Evolutionary conservation across 2,888 invertebrate genomes (phyloP), one percentile per base, ranked within the genome.

Genomic region (Agrotis exclamationis): DNA sequence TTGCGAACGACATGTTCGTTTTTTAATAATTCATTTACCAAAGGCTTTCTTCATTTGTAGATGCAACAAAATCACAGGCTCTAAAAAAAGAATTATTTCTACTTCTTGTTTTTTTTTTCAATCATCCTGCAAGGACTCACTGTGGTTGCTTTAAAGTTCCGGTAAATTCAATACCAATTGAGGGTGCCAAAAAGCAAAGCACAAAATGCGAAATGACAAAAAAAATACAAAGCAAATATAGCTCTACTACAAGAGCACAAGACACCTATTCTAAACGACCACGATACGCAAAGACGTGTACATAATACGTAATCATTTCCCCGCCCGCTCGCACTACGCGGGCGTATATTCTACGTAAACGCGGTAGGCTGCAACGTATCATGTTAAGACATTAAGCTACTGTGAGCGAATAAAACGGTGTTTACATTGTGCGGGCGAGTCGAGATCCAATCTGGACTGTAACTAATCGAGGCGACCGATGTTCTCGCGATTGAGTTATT

Each of bases 401-500:
- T 75, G 85, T 74, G 69, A 83, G 83, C 83, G 76, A 83, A 86
- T 89, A 90, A 88, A 88, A 87, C 85, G 85, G 88, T 88, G 89
- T 90, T 88, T 90, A 90, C 89, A 93, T 89, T 93, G 90, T 92
- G 90, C 89, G 87, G 86, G 76, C 86, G 74, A 64, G 85, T 83
- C 71, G 86, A 93, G 96, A 96, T 96, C 93, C 90, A 93, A 96
- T 96, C 96, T 84, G 91, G 95, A 93, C 95, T 92, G 90, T 92
- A 90, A 96, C 96, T 95, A 96, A 96, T 96, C 92, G 96, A 90
- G 90, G 87, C 90, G 87, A 88, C 90, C 90, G 87, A 89, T 87
- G 92, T 90, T 89, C 90, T 91, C 87, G 93, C 96, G 94, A 96
- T 96, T 96, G 96, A 96, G 96, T 96, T 96, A 96, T 96, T 96